phyloP scores from a whole-genome alignment of 2,797 vertebrate species.

The Rachycentron canadum region DNA sequence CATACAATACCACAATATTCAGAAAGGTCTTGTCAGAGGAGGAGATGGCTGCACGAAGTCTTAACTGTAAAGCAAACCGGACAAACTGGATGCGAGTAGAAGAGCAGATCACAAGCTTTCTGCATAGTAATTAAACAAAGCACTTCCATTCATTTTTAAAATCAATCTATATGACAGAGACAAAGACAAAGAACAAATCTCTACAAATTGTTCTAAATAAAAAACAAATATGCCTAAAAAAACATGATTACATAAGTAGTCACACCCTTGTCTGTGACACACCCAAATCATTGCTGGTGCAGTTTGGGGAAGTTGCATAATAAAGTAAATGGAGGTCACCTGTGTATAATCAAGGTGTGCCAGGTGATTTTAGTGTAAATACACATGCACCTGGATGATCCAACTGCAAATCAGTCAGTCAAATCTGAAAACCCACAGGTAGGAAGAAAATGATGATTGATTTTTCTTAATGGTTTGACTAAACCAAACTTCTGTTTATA shows the following conservation, averaged over 20 bases:
- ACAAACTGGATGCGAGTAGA: neutral
- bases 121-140: neutral
- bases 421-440: neutral
- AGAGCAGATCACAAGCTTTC: neutral
- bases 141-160: neutral
- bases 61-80: neutral
- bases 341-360: conserved; percentile 43
- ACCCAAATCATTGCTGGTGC: neutral
- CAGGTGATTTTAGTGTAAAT: conserved; percentile 1
- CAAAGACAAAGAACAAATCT: neutral
- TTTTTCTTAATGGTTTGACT: no score
- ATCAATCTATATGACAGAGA: neutral
- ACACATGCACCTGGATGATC: neutral
- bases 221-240: neutral
- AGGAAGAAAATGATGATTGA: no score
- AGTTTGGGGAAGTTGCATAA: conserved; percentile 37
- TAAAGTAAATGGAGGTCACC: conserved; percentile 23
- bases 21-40: neutral
- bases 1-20: no score
- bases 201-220: conserved; percentile 10
- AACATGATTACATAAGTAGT: conserved; percentile 4
- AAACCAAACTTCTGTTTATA: no score
- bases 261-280: neutral
- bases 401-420: neutral
- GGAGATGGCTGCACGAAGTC: neutral